Percentiles rank a stretch among this genome's conserved stretches.
These are phyloP conservation scores for Dryas iulia DNA, from an alignment of 1,140 invertebrate species.

Conservation along the genomic window DNA sequence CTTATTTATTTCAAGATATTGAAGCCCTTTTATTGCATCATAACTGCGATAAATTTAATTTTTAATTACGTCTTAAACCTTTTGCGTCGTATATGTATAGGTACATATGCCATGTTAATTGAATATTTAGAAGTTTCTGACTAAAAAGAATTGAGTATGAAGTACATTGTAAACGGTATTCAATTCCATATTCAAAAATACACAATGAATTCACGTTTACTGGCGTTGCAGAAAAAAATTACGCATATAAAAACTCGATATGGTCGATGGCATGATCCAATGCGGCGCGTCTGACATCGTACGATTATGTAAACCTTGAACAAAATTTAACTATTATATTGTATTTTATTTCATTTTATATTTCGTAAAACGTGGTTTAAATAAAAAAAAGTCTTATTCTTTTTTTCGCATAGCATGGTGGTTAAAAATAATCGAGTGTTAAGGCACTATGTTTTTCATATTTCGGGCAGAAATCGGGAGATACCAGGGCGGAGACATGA, in stretches of 20 bases:
- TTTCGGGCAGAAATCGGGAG: too few species aligned
- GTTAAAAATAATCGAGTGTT: too few species aligned
- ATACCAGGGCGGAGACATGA: too few species aligned
- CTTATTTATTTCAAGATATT: too few species aligned
- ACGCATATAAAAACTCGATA: not conserved
- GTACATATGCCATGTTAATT: too few species aligned
- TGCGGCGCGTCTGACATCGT: not conserved
- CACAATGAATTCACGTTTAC: not conserved
- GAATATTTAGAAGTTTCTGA: not conserved
- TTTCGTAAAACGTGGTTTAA: not conserved
- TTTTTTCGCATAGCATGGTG: too few species aligned
- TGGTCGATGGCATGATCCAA: not conserved
- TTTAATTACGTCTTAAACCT: too few species aligned
- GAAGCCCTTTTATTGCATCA: too few species aligned
- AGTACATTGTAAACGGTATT: not conserved
- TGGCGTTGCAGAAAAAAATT: not conserved
- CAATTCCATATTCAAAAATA: not conserved
- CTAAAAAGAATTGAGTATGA: not conserved
- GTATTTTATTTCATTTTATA: not conserved
- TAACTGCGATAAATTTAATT: too few species aligned
- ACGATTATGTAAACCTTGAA: not conserved
- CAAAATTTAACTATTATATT: not conserved
- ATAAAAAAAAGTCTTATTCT: not conserved
- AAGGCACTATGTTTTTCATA: too few species aligned
- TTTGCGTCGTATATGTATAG: too few species aligned